Conservation (phyloP, 2,113 vertebrate genomes). For the Xiphophorus hellerii region DNA sequence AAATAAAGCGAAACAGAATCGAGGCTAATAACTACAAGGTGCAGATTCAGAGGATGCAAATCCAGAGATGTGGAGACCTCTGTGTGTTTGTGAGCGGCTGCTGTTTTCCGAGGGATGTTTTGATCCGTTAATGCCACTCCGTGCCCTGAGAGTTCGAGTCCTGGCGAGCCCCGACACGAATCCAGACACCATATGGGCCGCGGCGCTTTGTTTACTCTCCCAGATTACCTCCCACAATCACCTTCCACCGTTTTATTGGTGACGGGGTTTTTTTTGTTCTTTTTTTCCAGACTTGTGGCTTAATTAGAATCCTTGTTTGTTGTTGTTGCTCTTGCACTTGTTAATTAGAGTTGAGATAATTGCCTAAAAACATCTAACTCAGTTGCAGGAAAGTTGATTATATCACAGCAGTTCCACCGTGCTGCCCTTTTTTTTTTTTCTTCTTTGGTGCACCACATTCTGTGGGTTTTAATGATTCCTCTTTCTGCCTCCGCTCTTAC, state of each 20-base stretch:
- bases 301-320: constrained; percentile 72
- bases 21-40: background rate
- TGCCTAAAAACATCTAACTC: constrained; percentile 61
- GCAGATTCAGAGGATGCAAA: constrained; percentile 7
- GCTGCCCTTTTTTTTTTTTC: constrained; percentile 1
- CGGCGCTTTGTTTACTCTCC: constrained; percentile 65
- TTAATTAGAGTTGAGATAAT: constrained; percentile 72
- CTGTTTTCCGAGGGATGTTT: constrained; percentile 46
- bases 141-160: constrained; percentile 30
- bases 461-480: constrained; percentile 16
- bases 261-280: no score
- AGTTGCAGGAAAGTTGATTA: constrained; percentile 46
- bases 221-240: constrained; percentile 74
- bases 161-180: constrained; percentile 21
- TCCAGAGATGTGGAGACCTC: constrained; percentile 21
- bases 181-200: constrained; percentile 60
- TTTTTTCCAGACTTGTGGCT: constrained; percentile 54
- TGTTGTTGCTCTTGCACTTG: constrained; percentile 51
- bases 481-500: background rate
- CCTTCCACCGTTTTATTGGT: constrained; percentile 55
- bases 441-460: constrained; percentile 1
- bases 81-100: constrained; percentile 2
- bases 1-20: constrained; percentile 48
- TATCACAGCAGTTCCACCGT: constrained; percentile 26
- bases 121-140: constrained; percentile 48